These are phyloP conservation scores for Watsonalla cultraria DNA, from an alignment of 2,888 invertebrate species.

Conservation along the genomic window DNA sequence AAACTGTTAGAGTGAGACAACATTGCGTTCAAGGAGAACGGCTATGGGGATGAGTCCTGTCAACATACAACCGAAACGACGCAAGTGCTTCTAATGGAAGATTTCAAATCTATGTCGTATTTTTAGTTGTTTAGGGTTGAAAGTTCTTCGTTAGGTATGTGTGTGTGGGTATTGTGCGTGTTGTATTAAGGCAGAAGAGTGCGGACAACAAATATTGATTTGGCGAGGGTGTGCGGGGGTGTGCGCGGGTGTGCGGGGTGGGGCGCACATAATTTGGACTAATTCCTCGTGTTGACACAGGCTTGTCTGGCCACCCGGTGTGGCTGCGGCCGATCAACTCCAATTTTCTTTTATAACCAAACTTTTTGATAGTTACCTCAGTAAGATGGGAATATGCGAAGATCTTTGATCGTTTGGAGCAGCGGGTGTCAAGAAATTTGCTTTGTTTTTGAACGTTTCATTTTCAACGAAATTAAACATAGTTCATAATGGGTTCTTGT, in stretches of 20 bases:
- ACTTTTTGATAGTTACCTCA: conserved; percentile 36
- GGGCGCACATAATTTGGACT: conserved; percentile 76
- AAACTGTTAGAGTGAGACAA: conserved; percentile 69
- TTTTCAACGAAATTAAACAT: too few species aligned
- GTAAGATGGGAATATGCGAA: conserved; percentile 14
- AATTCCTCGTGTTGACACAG: conserved; percentile 75
- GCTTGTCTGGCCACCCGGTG: conserved; percentile 63
- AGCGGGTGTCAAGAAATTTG: too few species aligned
- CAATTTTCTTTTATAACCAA: conserved; percentile 43
- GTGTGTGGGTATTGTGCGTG: conserved; percentile 71
- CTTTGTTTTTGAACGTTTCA: too few species aligned
- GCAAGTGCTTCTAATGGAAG: conserved; percentile 16
- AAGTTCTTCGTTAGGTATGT: conserved; percentile 5
- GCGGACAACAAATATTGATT: conserved; percentile 80
- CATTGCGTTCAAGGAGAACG: conserved; percentile 67
- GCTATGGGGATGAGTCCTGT: conserved; percentile 64
- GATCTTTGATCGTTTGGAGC: too few species aligned
- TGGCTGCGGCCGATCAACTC: conserved; percentile 59
- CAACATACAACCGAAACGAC: conserved; percentile 24
- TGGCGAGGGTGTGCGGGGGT: conserved; percentile 52
- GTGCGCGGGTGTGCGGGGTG: conserved; percentile 30
- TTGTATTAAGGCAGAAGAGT: conserved; percentile 77
- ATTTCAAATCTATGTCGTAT: conserved; percentile 13
- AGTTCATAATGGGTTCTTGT: too few species aligned
- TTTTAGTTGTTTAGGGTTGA: conserved; percentile 1